Conservation (phyloP, 2,888 invertebrate species). For the Thera britannica region DNA sequence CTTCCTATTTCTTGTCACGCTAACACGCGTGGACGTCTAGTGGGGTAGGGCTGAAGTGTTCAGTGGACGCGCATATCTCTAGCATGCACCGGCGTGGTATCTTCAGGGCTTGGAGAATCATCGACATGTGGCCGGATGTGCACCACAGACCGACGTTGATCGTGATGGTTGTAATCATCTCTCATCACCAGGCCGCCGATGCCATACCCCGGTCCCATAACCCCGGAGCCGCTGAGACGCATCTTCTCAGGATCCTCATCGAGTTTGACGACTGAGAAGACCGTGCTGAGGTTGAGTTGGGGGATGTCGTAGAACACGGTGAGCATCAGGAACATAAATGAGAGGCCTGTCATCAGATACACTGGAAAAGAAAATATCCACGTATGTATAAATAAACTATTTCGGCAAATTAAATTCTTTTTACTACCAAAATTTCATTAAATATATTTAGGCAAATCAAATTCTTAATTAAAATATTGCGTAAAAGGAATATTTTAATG, state of each 20-base stretch:
- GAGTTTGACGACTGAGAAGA: slow-evolving; percentile 88
- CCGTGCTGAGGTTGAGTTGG: slow-evolving; percentile 92
- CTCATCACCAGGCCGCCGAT: slow-evolving; percentile 76
- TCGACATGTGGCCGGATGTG: slow-evolving; percentile 87
- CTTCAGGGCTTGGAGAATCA: slow-evolving; percentile 89
- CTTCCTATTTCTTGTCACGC: not conserved
- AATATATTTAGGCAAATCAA: too few species aligned
- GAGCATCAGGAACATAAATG: slow-evolving; percentile 93
- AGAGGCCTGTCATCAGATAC: slow-evolving; percentile 91
- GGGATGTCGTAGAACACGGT: slow-evolving; percentile 96
- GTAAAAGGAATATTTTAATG: too few species aligned
- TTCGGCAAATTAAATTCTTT: too few species aligned
- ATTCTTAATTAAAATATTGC: too few species aligned
- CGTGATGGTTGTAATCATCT: slow-evolving; percentile 79
- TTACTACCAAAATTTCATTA: too few species aligned
- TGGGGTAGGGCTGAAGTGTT: slow-evolving; percentile 32
- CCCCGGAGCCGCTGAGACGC: slow-evolving; percentile 85
- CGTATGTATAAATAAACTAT: too few species aligned
- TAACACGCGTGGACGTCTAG: not conserved
- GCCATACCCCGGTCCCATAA: slow-evolving; percentile 76
- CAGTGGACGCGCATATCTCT: slow-evolving; percentile 84
- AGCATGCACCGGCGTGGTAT: slow-evolving; percentile 86
- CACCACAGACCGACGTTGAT: slow-evolving; percentile 86
- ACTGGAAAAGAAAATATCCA: slow-evolving; percentile 74
- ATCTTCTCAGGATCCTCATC: slow-evolving; percentile 88